Conservation (phyloP, 1,140 invertebrate species). For the Drosophila ananassae region DNA sequence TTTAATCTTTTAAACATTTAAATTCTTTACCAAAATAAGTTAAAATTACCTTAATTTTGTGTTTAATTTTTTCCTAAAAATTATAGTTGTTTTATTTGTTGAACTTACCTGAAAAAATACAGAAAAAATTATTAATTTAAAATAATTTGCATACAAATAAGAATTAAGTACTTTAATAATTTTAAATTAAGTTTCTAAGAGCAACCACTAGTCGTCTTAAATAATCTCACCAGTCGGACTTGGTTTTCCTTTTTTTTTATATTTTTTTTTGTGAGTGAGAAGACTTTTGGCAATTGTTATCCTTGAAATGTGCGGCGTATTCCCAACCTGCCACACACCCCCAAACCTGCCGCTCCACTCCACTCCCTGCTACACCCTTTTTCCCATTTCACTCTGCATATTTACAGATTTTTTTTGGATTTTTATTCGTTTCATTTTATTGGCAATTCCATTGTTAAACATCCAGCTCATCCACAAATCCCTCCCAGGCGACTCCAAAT, state of each 20-base stretch:
- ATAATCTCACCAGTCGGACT: no score
- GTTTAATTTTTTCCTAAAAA: no score
- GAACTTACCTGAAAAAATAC: no score
- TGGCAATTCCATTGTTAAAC: constrained; percentile 44
- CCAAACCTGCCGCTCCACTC: neutral
- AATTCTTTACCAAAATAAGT: no score
- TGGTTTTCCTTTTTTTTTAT: neutral
- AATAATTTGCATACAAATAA: no score
- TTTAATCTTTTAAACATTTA: no score
- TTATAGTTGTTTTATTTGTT: no score
- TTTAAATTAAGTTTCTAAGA: neutral
- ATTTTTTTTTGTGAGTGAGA: neutral
- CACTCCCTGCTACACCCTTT: neutral
- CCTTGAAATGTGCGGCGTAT: constrained; percentile 35
- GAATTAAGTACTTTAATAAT: no score
- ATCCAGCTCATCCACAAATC: constrained; percentile 21
- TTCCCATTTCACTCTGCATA: constrained; percentile 50
- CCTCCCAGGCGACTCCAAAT: neutral
- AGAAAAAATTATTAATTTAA: no score
- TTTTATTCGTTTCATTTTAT: constrained; percentile 27
- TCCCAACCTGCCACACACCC: no score
- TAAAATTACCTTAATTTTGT: no score
- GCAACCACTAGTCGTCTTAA: neutral
- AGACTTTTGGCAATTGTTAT: constrained; percentile 57
- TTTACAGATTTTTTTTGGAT: constrained; percentile 48